phyloP scores from a whole-genome alignment of 1,140 invertebrate genomes.

The Atta colombica region DNA sequence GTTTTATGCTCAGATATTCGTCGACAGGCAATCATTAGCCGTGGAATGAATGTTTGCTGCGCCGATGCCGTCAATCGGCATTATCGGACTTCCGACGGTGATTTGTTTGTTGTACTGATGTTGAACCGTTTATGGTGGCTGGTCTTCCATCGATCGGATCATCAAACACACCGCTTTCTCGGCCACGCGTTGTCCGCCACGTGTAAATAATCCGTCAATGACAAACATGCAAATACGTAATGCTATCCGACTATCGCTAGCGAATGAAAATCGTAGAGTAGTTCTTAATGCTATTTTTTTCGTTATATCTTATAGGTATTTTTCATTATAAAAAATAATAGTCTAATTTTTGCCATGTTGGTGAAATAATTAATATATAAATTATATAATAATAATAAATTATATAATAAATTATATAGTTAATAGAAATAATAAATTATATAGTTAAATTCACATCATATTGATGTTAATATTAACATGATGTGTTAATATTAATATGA shows the following conservation, averaged over 20 bases:
- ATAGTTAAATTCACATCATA: too few species aligned
- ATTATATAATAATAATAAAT: too few species aligned
- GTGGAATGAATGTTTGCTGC: constrained; percentile 32
- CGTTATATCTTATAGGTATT: too few species aligned
- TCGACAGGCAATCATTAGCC: constrained; percentile 4
- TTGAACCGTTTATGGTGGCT: constrained; percentile 45
- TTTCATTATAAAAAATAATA: too few species aligned
- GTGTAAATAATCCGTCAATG: constrained; percentile 31
- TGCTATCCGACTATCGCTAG: neutral
- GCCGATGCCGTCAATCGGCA: constrained; percentile 42
- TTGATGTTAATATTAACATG: too few species aligned
- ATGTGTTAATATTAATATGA: too few species aligned
- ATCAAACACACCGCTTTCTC: constrained; percentile 40
- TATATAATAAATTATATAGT: too few species aligned
- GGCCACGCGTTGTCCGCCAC: neutral
- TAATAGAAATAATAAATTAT: too few species aligned
- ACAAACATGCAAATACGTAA: constrained; percentile 17
- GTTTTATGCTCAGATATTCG: constrained; percentile 9
- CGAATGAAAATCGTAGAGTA: neutral
- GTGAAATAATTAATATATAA: too few species aligned
- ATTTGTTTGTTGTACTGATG: constrained; percentile 43
- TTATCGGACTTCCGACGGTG: constrained; percentile 50
- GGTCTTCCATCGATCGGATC: constrained; percentile 30
- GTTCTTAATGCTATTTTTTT: neutral
- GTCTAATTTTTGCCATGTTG: too few species aligned